A percentile compares a stretch with the other conserved stretches of the same genome.
phyloP scores from a whole-genome alignment of 2,797 vertebrate species.

The Lutjanus argentimaculatus region DNA sequence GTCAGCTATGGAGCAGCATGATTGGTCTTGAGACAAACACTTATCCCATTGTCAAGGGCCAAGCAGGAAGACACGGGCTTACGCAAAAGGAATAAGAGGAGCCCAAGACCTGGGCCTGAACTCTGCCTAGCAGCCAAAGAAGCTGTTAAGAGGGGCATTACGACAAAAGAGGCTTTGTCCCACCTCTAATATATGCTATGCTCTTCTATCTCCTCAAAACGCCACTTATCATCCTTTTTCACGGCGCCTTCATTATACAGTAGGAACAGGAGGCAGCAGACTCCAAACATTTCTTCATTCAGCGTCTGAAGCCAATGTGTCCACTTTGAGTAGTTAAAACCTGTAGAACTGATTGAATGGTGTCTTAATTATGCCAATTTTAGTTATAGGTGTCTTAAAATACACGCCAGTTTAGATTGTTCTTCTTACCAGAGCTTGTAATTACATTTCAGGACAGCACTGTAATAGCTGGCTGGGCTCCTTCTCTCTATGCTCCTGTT shows the following conservation, averaged over 20 bases:
- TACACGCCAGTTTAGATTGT: slow-evolving; percentile 48
- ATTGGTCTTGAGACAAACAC: slow-evolving; percentile 82
- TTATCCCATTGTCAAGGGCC: slow-evolving; percentile 83
- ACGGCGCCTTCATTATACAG: slow-evolving; percentile 38
- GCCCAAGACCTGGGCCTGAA: slow-evolving; percentile 78
- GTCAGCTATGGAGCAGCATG: slow-evolving; percentile 64
- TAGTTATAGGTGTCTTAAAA: slow-evolving; percentile 43
- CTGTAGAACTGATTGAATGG: slow-evolving; percentile 10
- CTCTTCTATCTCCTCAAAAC: slow-evolving; percentile 59
- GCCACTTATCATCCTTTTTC: slow-evolving; percentile 59
- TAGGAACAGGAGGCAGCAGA: slow-evolving; percentile 29
- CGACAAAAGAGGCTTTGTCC: slow-evolving; percentile 81
- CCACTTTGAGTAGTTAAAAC: slow-evolving; percentile 35
- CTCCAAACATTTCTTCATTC: slow-evolving; percentile 42
- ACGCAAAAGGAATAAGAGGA: slow-evolving; percentile 80
- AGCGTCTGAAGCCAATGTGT: slow-evolving; percentile 22
- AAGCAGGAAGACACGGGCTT: slow-evolving; percentile 79
- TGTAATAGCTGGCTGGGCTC: slow-evolving; percentile 46
- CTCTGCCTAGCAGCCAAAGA: slow-evolving; percentile 76
- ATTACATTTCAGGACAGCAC: slow-evolving; percentile 61
- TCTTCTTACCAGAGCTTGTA: slow-evolving; percentile 42
- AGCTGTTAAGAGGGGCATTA: slow-evolving; percentile 77
- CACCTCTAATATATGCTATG: slow-evolving; percentile 74
- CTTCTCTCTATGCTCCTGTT: slow-evolving; percentile 72
- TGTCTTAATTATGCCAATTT: slow-evolving; percentile 57